Evolutionary conservation across 2,113 vertebrate genomes (phyloP), one percentile per base, ranked within the genome.

Genomic region (Colistium nudipinnis): DNA sequence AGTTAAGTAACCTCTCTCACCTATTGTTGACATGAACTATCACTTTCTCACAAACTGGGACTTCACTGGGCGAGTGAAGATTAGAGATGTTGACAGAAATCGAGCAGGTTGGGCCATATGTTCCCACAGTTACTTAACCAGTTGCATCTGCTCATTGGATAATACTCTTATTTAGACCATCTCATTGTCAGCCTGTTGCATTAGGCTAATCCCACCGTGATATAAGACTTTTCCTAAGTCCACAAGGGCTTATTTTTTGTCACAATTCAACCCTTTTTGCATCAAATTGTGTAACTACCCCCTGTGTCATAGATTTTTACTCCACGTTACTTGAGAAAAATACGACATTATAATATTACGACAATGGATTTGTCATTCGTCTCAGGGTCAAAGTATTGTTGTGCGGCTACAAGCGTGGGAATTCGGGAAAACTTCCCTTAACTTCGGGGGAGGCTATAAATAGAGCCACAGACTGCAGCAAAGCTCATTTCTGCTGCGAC

Each of bases 91-190:
- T 85, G 78, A 75, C 65, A 70, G 72, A 82, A 83, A 78, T 1
- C 27, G 76, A 82, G 59, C 70, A 61, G 78, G 68, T 66, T 62
- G 66, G 62, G 43, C 69, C 86, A 76, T 81, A 83, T 88, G 74
- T 69, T 74, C 70, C 17, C 33, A 54, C 39, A 13, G 70, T 85
- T 83, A 81, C 72, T 82, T 60, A 89, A 88, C 71, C 64, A 74
- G 70, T 44, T 62, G 48, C 84, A 88, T 87, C 86, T 87, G 83
- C 69, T 83, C 61, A 54, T 67, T 78, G 31, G 68, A 38, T 81
- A 86, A 83, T 33, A 62, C 72, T 60, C 51, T 88, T 80, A 83
- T 45, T 53, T 20, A 51, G 76, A 11, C 48, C 30, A 48, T 73
- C 53, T 63, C 49, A 9, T 45, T 30, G 49, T 56, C 45, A 48